These are phyloP conservation scores for Acyrthosiphon pisum DNA, from an alignment of 1,140 invertebrate species.

Conservation along the genomic window DNA sequence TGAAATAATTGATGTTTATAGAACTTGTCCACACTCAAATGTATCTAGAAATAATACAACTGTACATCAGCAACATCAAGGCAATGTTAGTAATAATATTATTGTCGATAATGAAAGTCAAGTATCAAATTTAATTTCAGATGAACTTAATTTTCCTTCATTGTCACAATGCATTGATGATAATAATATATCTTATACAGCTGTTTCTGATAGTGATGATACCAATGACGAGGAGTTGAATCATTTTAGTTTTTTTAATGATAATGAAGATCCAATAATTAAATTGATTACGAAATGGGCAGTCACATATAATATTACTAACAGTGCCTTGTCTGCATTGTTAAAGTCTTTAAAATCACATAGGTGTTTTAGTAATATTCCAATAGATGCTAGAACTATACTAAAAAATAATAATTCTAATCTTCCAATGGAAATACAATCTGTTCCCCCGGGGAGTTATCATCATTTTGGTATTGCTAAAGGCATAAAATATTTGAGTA, in stretches of 20 bases:
- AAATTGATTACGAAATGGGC: not conserved
- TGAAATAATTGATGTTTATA: not conserved
- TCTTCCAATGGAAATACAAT: not conserved
- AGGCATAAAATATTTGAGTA: not conserved
- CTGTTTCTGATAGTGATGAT: not conserved
- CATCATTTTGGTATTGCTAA: not conserved
- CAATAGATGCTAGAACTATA: not conserved
- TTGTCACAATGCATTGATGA: no score
- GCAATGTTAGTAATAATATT: no score
- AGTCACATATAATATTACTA: not conserved
- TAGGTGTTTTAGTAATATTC: not conserved
- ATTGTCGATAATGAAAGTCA: not conserved
- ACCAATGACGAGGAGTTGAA: not conserved
- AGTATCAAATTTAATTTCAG: not conserved
- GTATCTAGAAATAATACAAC: not conserved
- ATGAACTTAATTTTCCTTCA: not conserved
- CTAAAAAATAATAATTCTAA: not conserved
- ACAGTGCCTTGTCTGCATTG: not conserved
- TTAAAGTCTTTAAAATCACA: not conserved
- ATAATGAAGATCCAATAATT: not conserved
- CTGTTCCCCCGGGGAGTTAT: not conserved
- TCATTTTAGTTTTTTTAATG: not conserved
- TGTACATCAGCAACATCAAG: not conserved
- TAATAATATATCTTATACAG: no score
- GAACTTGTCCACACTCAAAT: no score